Base-by-base conservation (phyloP, 2,113 vertebrate genomes). In the Lonchura striata region DNA sequence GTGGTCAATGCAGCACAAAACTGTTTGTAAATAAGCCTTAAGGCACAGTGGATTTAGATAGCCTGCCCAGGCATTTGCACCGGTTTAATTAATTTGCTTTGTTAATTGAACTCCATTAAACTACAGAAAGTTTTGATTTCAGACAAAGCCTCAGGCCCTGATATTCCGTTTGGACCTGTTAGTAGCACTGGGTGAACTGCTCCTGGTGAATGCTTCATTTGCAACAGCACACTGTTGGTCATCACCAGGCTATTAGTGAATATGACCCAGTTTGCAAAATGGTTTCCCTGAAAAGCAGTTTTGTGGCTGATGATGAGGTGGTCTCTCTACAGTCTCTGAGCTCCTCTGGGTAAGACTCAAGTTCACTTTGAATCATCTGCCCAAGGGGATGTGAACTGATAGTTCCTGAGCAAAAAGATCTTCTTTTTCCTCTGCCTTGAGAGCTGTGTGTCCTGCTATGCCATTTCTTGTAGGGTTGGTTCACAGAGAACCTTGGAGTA, bases 61-160 rank as follows among this genome's bases (percentile, higher is more conserved):
- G 23, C 37, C 54, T 65, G 42, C 50, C 70, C 64, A 35, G 54
- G 63, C 75, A 65, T 93, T 89, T 92, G 53, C 87, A 70, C 15
- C 66, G n/a, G 15, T 91, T 94, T 88, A 93, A 96, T 85, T 90
- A 77, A 88, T 93, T 85, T 86, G 56, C 16, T 90, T 91, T 94
- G 44, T 92, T 93, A 91, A 91, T 47, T 82, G 69, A 86, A 81
- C 93, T 74, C 39, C 76, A 70, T 90, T 92, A 88, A 66, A 66
- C 53, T 81, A 65, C 35, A 66, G 50, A 54, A 83, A 90, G 27
- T 83, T 74, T 59, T 74, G 15, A n/a, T 78, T 94, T 94, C 68
- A 93, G 65, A 90, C 64, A 94, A 93, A 88, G 68, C 64, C 60
- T 75, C 2, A 6, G 66, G 52, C 21, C 21, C 47, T 41, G 56